Percentiles rank a stretch among this genome's conserved stretches.
phyloP scores from a whole-genome alignment of 2,888 invertebrate species.

The Carcina quercana region DNA sequence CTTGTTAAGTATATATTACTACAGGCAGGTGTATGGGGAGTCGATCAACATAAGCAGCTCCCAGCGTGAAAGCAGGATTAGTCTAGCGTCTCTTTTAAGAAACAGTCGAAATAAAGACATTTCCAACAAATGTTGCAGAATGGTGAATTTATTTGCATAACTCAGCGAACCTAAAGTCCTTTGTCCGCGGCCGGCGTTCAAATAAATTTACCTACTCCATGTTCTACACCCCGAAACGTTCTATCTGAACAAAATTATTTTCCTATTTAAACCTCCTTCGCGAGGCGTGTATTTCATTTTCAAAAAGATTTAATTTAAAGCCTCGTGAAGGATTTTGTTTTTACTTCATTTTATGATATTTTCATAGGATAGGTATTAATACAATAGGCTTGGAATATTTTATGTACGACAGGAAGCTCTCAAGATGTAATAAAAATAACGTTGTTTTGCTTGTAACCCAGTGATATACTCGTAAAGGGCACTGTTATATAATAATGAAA shows the following conservation, averaged over 20 bases:
- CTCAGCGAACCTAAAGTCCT: conserved; percentile 70
- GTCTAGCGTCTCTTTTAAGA: conserved; percentile 60
- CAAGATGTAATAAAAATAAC: too few species aligned
- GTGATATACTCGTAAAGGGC: too few species aligned
- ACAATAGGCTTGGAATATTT: too few species aligned
- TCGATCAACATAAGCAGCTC: conserved; percentile 44
- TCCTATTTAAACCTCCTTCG: conserved; percentile 49
- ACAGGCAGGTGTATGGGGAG: conserved; percentile 36
- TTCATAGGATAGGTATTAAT: too few species aligned
- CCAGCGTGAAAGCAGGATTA: conserved; percentile 57
- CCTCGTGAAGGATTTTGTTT: conserved; percentile 23
- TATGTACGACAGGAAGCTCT: too few species aligned
- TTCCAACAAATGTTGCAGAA: conserved; percentile 72
- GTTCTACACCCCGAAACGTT: conserved; percentile 56
- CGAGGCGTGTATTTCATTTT: conserved; percentile 30
- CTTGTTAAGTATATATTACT: too few species aligned
- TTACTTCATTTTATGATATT: too few species aligned
- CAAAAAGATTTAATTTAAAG: conserved; percentile 19
- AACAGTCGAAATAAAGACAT: conserved; percentile 70
- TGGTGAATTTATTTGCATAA: conserved; percentile 74
- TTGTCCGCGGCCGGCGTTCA: conserved; percentile 61
- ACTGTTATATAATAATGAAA: too few species aligned
- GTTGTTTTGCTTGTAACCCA: too few species aligned
- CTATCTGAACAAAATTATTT: conserved; percentile 64
- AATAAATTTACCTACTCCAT: conserved; percentile 71